A percentile compares a stretch with the other conserved stretches of the same genome.
phyloP scores from a whole-genome alignment of 2,888 invertebrate species.

The Lepidocyrtinus sp. region DNA sequence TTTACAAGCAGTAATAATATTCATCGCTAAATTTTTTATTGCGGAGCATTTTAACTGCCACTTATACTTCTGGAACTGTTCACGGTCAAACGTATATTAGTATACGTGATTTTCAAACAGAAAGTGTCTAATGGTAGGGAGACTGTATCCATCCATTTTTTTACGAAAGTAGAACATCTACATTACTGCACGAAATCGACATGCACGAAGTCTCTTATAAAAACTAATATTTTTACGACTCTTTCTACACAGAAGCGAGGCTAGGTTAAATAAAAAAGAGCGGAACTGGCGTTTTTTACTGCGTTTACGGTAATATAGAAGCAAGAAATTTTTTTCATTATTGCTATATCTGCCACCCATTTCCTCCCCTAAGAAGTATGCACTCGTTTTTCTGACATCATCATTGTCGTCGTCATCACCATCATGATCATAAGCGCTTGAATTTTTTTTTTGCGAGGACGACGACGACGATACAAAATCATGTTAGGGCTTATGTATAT shows the following conservation, averaged over 20 bases:
- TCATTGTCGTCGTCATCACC: constrained; percentile 28
- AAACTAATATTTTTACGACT: neutral
- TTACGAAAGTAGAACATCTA: neutral
- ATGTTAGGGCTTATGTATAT: constrained; percentile 49
- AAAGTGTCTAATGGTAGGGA: no score
- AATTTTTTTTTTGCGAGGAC: neutral
- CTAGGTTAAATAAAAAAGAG: neutral
- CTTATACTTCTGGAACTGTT: no score
- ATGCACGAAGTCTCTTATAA: neutral
- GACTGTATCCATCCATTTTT: neutral
- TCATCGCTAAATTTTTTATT: no score
- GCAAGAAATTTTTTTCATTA: constrained; percentile 30
- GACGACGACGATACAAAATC: constrained; percentile 34
- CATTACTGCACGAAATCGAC: constrained; percentile 7
- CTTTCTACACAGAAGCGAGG: neutral
- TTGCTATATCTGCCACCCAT: constrained; percentile 15
- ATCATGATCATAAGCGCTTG: constrained; percentile 51
- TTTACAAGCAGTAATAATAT: no score
- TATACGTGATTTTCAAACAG: no score
- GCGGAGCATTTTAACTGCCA: no score
- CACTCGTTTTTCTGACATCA: constrained; percentile 42
- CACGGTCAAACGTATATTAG: constrained; percentile 2
- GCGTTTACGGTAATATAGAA: constrained; percentile 21
- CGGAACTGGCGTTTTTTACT: constrained; percentile 4
- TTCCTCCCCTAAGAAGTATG: constrained; percentile 22